Conservation (phyloP, 2,113 vertebrate genomes). For the Physeter macrocephalus region DNA sequence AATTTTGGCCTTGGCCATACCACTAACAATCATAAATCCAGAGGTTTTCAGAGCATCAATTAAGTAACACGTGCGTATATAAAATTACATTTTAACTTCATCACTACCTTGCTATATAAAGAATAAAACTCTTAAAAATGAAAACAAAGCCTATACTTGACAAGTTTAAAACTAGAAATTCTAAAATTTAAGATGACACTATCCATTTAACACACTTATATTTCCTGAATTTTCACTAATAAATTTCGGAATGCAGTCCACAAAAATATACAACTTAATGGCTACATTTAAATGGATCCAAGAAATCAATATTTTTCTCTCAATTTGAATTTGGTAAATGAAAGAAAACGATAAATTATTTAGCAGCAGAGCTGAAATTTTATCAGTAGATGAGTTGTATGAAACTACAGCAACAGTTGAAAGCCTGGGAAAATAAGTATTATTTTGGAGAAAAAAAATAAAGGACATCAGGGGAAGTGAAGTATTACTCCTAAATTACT, state of each 20-base stretch:
- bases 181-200: slow-evolving; percentile 7
- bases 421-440: not conserved
- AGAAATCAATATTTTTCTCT: not conserved
- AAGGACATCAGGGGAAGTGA: not conserved
- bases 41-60: not conserved
- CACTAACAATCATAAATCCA: not conserved
- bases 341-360: not conserved
- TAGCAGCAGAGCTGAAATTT: not conserved
- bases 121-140: slow-evolving; percentile 5
- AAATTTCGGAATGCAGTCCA: not conserved
- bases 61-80: not conserved
- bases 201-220: not conserved
- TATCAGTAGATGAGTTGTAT: not conserved
- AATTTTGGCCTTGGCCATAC: not conserved
- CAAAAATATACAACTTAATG: not conserved
- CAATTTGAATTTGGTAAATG: not conserved
- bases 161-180: slow-evolving; percentile 32
- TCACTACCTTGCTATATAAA: not conserved
- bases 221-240: not conserved
- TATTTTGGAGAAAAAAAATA: not conserved
- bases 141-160: not conserved
- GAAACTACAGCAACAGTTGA: not conserved
- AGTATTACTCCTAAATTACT: not conserved
- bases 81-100: slow-evolving; percentile 29
- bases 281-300: not conserved